Evolutionary conservation across 23 tunicate genomes (phyloP), one percentile per base, ranked within the genome.

Genomic region (Botrylloides violaceus): DNA sequence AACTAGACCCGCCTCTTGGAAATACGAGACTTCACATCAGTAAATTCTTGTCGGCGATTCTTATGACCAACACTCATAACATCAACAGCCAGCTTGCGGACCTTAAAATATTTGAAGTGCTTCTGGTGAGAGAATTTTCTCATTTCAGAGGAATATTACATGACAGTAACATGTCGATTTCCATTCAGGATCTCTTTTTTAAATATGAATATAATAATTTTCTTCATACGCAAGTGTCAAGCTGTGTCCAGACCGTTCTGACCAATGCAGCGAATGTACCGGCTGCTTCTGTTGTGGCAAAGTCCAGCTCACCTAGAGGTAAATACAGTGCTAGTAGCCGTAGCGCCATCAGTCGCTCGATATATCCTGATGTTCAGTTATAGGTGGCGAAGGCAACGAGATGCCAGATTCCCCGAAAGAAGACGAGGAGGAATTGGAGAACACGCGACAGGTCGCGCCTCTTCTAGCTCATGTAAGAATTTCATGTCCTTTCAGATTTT

Each of bases 161-260:
- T 31, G n/a, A 31, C 24, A 19, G 72, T 66, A 20, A n/a, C 15
- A n/a, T n/a, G n/a, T 71, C 59, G 60, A 5, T 38, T 71, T 34
- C 49, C 4, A 3, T 23, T 0, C 72, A 90, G 97, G 97, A 90
- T 68, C 71, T 90, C 64, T 90, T 90, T 59, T 90, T 90, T 60
- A 68, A 68, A 28, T 90, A 83, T 59, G 97, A 90, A 58, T 90
- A 90, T 84, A 90, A 90, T 84, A 90, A 90, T 61, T 90, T 90
- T 64, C 90, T 90, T 68, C 97, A 90, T 77, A 90, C 97, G 26
- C 97, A 90, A 83, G 85, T 83, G 25, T 84, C 86, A 5, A 79
- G 86, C 71, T 90, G 97, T 47, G 63, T 90, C 24, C 97, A 90
- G 50, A 90, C 97, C 23, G 97, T 90, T 64, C 79, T 90, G 2